Percentiles rank a stretch among this genome's conserved stretches.
Evolutionary conservation across 2,113 vertebrate species (phyloP).

Genomic region (Paedocypris sp.): DNA sequence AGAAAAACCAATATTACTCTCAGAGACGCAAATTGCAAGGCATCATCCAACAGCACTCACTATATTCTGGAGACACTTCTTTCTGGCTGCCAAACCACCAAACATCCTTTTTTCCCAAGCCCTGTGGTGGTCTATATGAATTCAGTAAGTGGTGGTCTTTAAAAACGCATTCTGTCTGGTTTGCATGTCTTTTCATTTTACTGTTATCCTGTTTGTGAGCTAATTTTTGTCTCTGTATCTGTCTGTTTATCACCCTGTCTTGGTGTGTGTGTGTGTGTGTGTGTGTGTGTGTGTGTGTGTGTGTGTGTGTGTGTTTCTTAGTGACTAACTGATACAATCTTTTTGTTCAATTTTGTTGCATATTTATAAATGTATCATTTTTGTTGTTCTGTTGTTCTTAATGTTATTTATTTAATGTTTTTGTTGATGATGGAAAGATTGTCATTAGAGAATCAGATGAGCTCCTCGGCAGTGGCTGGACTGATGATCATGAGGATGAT

Average conservation of each 20-base stretch:
- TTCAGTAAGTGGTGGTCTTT: slow-evolving; percentile 76
- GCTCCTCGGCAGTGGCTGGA: slow-evolving; percentile 72
- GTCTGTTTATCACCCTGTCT: no score
- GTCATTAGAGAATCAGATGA: slow-evolving; percentile 64
- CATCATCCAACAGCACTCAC: slow-evolving; percentile 78
- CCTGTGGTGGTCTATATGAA: slow-evolving; percentile 71
- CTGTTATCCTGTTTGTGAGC: no score
- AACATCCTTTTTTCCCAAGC: slow-evolving; percentile 42
- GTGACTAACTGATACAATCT: no score
- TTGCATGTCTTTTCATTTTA: no score
- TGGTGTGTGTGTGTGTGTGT: no score
- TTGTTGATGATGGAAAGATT: slow-evolving; percentile 67
- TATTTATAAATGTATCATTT: no score
- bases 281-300: no score
- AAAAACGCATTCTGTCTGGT: no score
- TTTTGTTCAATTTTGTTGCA: no score
- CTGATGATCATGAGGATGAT: slow-evolving; percentile 67
- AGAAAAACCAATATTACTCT: slow-evolving; percentile 73
- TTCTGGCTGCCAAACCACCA: slow-evolving; percentile 68
- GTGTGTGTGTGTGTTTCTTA: no score
- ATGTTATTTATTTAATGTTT: neutral
- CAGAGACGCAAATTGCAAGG: slow-evolving; percentile 78
- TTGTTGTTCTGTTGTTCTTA: no score
- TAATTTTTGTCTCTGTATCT: no score
- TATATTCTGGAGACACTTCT: slow-evolving; percentile 79